Conservation (phyloP, 2,888 invertebrate species). For the Stenolophus ochropezus region DNA sequence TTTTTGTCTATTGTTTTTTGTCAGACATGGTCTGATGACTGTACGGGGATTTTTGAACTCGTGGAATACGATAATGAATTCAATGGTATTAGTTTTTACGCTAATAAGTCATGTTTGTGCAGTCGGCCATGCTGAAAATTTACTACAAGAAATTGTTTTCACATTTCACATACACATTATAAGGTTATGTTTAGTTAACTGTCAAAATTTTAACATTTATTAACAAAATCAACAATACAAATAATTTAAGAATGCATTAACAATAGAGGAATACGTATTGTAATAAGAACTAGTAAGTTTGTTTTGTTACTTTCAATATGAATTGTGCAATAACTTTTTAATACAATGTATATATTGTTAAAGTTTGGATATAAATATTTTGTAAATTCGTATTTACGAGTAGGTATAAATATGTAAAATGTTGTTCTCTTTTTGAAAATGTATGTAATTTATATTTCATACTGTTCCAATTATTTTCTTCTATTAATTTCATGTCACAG, state of each 20-base stretch:
- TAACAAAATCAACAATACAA: too few species aligned
- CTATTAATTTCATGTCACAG: not conserved
- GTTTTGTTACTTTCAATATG: too few species aligned
- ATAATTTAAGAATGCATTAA: too few species aligned
- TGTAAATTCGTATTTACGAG: too few species aligned
- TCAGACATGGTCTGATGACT: constrained; percentile 32
- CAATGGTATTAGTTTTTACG: not conserved
- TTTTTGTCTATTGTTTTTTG: constrained; percentile 39
- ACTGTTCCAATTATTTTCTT: not conserved
- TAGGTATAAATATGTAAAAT: too few species aligned
- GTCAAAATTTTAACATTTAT: too few species aligned
- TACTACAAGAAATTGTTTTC: not conserved
- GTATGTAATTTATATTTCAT: not conserved
- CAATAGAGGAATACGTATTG: too few species aligned
- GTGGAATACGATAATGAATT: constrained; percentile 13
- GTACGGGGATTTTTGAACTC: constrained; percentile 49
- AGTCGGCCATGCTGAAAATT: not conserved
- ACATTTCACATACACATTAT: not conserved
- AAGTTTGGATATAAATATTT: too few species aligned
- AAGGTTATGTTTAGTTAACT: too few species aligned
- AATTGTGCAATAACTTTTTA: too few species aligned
- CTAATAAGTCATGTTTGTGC: not conserved
- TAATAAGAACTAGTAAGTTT: too few species aligned
- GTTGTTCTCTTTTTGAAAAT: not conserved
- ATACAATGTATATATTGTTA: too few species aligned